These are phyloP conservation scores for Leucophenga montana DNA, from an alignment of 2,888 invertebrate genomes.

Conservation along the genomic window DNA sequence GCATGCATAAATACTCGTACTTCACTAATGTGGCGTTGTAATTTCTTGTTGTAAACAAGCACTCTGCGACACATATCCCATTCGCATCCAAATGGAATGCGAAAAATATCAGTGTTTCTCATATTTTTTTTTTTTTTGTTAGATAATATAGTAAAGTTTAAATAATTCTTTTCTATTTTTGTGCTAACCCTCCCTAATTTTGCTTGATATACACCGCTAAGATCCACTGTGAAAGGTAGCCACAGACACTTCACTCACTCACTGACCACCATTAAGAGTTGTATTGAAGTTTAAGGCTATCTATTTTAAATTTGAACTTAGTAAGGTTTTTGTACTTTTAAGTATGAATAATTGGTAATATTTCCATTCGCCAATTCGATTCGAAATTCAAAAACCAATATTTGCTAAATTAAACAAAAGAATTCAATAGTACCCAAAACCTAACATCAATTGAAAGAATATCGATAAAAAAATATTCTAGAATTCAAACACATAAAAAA, in stretches of 20 bases:
- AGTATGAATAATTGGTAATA: slow-evolving; percentile 68
- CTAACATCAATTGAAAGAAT: slow-evolving; percentile 7
- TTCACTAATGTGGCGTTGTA: no score
- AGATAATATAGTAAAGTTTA: no score
- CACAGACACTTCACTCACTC: background rate
- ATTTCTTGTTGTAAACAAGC: no score
- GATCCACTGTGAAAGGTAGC: slow-evolving; percentile 38
- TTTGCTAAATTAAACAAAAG: slow-evolving; percentile 46
- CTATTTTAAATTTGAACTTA: slow-evolving; percentile 1
- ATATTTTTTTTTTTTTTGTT: no score
- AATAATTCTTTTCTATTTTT: no score
- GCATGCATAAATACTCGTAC: no score
- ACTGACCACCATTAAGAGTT: slow-evolving; percentile 29
- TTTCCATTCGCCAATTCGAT: background rate
- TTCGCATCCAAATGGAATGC: no score
- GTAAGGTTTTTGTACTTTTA: slow-evolving; percentile 55
- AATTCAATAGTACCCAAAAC: slow-evolving; percentile 24
- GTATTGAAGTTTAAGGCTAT: slow-evolving; percentile 13
- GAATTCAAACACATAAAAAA: no score
- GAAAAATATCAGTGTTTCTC: no score
- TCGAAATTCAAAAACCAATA: slow-evolving; percentile 52
- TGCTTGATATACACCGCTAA: slow-evolving; percentile 62
- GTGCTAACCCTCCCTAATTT: no score
- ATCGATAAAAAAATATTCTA: slow-evolving; percentile 33
- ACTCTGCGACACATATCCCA: no score